A percentile compares a stretch with the other conserved stretches of the same genome.
phyloP scores from a whole-genome alignment of 64 coral and sea anemone species.

The Pocillopora verrucosa region DNA sequence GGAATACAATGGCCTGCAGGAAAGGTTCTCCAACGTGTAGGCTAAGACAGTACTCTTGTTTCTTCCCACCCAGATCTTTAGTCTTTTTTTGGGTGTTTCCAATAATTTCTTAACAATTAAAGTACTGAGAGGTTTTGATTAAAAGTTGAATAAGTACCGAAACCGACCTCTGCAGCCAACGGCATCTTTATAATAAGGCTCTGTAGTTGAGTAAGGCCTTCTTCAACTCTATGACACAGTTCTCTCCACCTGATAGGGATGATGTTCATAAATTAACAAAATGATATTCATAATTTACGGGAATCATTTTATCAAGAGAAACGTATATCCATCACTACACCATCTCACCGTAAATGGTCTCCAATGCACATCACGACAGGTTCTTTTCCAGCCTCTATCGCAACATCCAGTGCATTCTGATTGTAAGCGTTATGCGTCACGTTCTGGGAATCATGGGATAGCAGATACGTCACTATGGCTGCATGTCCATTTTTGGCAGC shows the following conservation, averaged over 20 bases:
- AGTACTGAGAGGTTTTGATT: neutral
- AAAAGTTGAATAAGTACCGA: neutral
- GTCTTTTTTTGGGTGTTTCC: too few species aligned
- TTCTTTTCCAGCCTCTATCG: conserved; percentile 77
- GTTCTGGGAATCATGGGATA: conserved; percentile 72
- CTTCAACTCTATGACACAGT: conserved; percentile 79
- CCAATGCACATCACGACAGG: conserved; percentile 59
- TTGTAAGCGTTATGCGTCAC: conserved; percentile 85
- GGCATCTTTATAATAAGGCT: conserved; percentile 83
- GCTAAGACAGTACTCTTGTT: too few species aligned
- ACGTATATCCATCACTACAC: neutral
- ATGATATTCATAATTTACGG: too few species aligned
- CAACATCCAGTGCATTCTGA: conserved; percentile 86
- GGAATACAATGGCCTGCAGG: too few species aligned
- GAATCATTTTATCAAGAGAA: neutral
- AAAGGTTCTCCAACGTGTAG: too few species aligned
- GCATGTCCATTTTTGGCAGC: conserved; percentile 86
- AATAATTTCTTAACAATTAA: neutral
- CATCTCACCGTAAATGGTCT: conserved; percentile 54
- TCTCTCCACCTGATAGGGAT: conserved; percentile 64
- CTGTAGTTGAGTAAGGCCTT: conserved; percentile 79
- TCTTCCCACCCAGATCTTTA: too few species aligned
- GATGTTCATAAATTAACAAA: too few species aligned
- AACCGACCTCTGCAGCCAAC: conserved; percentile 69
- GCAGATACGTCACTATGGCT: conserved; percentile 55